Percentiles rank a stretch among this genome's conserved stretches.
Conservation (phyloP, 2,113 vertebrate genomes). For the Athene cunicularia region DNA sequence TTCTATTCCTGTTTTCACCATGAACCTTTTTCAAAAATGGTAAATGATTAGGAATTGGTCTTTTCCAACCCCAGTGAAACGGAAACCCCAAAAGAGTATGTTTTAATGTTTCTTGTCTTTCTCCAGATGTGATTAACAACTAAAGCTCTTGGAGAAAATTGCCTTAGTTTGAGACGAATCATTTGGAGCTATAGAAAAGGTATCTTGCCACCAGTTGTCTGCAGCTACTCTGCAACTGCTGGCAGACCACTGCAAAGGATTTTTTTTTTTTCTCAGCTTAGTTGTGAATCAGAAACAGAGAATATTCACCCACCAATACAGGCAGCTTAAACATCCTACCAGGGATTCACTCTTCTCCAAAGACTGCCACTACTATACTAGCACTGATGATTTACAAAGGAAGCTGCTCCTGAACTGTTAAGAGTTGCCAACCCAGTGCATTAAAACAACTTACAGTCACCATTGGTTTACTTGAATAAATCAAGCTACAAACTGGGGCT, state of each 20-base stretch:
- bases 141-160: not conserved
- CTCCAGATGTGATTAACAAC: not conserved
- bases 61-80: not conserved
- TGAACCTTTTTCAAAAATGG: not conserved
- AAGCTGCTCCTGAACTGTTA: not conserved
- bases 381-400: not conserved
- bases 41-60: not conserved
- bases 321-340: not conserved
- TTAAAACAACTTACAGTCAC: not conserved
- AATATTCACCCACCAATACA: not conserved
- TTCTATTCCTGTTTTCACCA: not conserved
- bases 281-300: not conserved
- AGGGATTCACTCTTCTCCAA: not conserved
- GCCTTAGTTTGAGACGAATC: not conserved
- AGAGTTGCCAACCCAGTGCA: not conserved
- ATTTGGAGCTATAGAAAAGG: not conserved
- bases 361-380: not conserved
- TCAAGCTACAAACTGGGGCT: not conserved
- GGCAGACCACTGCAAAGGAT: not conserved
- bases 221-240: not conserved
- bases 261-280: not conserved
- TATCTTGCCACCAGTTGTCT: not conserved
- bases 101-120: not conserved
- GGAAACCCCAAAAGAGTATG: not conserved
- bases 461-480: not conserved